These are phyloP conservation scores for Drosophila kambysellisi DNA, from an alignment of 2,888 invertebrate genomes.

Conservation along the genomic window DNA sequence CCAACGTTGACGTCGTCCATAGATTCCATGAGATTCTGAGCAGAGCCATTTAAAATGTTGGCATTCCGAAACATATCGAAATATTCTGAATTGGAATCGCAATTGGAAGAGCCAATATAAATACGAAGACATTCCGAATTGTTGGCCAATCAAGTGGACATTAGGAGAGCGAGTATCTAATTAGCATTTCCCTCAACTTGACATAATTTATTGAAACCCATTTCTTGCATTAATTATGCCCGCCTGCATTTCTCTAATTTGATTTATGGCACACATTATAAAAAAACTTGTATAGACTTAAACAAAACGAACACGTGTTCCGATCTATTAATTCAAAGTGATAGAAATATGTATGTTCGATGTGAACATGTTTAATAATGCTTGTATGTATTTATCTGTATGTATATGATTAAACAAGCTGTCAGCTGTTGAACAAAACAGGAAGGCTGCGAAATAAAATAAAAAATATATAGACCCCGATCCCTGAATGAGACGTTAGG, in stretches of 20 bases:
- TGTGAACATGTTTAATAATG: slow-evolving; percentile 23
- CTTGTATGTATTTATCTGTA: neutral
- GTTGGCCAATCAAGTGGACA: slow-evolving; percentile 6
- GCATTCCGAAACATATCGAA: slow-evolving; percentile 59
- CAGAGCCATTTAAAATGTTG: slow-evolving; percentile 57
- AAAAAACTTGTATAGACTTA: slow-evolving; percentile 34
- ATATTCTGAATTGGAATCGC: slow-evolving; percentile 1
- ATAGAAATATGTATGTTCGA: slow-evolving; percentile 28
- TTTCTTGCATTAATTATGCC: slow-evolving; percentile 41
- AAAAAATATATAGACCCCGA: slow-evolving; percentile 9
- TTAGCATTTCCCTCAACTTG: slow-evolving; percentile 31
- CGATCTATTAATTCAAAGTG: slow-evolving; percentile 23
- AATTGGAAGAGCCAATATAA: slow-evolving; percentile 1
- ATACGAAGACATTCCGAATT: slow-evolving; percentile 2
- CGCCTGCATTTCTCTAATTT: slow-evolving; percentile 26
- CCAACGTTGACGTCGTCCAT: slow-evolving; percentile 27
- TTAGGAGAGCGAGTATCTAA: slow-evolving; percentile 24
- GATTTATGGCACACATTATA: slow-evolving; percentile 63
- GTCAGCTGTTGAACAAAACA: slow-evolving; percentile 42
- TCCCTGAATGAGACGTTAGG: slow-evolving; percentile 38
- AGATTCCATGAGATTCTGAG: slow-evolving; percentile 48
- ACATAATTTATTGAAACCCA: slow-evolving; percentile 40
- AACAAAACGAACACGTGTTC: slow-evolving; percentile 49
- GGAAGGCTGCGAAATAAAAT: slow-evolving; percentile 29
- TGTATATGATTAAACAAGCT: slow-evolving; percentile 42